Conservation (phyloP, 1,140 invertebrate species). For the Bactericera cockerelli region DNA sequence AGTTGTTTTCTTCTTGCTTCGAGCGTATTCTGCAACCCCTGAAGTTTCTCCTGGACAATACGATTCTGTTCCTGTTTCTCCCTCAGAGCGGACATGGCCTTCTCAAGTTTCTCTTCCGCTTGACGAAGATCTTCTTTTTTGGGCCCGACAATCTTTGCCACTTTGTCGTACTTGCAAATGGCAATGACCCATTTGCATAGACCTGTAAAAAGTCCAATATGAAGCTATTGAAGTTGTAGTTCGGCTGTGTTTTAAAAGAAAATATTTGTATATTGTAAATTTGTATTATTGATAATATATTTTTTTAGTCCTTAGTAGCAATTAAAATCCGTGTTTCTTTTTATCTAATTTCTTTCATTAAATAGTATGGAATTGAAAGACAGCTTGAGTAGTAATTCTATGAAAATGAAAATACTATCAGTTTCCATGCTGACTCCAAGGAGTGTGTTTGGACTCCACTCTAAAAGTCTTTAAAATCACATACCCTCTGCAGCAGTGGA, state of each 20-base stretch:
- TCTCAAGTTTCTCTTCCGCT: slow-evolving; percentile 53
- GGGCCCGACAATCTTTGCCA: slow-evolving; percentile 73
- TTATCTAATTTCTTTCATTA: too few relatives aligned
- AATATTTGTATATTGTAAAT: slow-evolving; percentile 12
- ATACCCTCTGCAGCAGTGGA: slow-evolving; percentile 57
- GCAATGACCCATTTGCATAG: slow-evolving; percentile 84
- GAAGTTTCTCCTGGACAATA: slow-evolving; percentile 52
- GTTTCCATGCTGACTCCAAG: too few relatives aligned
- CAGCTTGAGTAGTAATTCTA: too few relatives aligned
- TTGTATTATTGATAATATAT: too few relatives aligned
- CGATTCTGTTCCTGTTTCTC: slow-evolving; percentile 60
- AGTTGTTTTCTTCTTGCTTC: slow-evolving; percentile 20
- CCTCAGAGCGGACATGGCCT: slow-evolving; percentile 48
- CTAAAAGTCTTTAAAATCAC: too few relatives aligned
- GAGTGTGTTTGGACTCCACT: too few relatives aligned
- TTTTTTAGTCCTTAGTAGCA: too few relatives aligned
- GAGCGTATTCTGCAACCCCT: slow-evolving; percentile 36
- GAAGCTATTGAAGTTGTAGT: too few relatives aligned
- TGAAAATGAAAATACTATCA: too few relatives aligned
- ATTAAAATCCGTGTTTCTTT: too few relatives aligned
- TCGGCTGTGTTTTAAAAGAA: slow-evolving; percentile 24
- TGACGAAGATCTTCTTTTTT: slow-evolving; percentile 62
- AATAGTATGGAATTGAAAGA: too few relatives aligned
- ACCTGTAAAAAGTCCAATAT: slow-evolving; percentile 34
- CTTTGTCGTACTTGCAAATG: slow-evolving; percentile 84